Conservation (phyloP, 2,888 invertebrate species). For the Arrhopalites spinosus region DNA sequence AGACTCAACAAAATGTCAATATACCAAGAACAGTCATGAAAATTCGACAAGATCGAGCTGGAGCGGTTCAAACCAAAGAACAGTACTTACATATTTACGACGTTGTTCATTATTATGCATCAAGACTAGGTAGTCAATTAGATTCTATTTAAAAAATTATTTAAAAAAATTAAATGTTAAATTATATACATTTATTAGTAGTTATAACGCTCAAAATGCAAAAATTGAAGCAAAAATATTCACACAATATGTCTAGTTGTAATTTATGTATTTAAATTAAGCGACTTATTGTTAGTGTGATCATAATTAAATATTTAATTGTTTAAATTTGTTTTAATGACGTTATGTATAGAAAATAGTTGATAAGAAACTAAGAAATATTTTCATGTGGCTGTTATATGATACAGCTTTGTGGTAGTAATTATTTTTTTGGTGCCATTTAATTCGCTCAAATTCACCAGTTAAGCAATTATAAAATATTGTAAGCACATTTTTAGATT, state of each 20-base stretch:
- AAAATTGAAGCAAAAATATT: too few species aligned
- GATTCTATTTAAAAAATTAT: slow-evolving; percentile 46
- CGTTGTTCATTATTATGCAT: slow-evolving; percentile 62
- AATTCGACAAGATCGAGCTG: slow-evolving; percentile 84
- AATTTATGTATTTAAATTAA: too few species aligned
- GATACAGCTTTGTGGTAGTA: neutral
- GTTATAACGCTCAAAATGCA: slow-evolving; percentile 5
- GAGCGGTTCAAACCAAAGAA: slow-evolving; percentile 86
- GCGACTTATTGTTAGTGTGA: too few species aligned
- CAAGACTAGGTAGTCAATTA: slow-evolving; percentile 41
- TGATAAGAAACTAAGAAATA: neutral
- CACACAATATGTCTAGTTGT: too few species aligned
- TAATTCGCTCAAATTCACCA: neutral
- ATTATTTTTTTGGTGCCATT: neutral
- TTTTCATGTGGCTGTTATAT: neutral
- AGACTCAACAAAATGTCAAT: slow-evolving; percentile 77
- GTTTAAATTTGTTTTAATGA: neutral
- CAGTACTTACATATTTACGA: slow-evolving; percentile 92
- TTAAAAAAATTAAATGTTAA: neutral
- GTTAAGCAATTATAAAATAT: too few species aligned
- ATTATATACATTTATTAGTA: neutral
- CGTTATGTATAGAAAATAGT: neutral
- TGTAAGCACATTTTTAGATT: too few species aligned
- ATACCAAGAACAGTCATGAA: slow-evolving; percentile 83
- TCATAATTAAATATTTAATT: too few species aligned